Conservation (phyloP, 2,113 vertebrate species). For the Dolichotis patagonum region DNA sequence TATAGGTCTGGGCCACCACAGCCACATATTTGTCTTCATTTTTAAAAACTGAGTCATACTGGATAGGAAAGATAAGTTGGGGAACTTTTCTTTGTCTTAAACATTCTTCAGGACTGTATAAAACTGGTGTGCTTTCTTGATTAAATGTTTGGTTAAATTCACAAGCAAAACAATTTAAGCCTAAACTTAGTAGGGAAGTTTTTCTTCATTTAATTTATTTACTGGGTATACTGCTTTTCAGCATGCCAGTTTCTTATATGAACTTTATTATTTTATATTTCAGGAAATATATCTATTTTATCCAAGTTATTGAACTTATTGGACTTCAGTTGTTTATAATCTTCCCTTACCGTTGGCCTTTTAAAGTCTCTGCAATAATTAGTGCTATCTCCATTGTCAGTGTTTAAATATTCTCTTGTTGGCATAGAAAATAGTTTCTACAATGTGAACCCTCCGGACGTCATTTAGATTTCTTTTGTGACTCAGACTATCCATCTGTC, state of each 20-base stretch:
- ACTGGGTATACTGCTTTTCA: too few species aligned
- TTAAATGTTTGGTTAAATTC: too few species aligned
- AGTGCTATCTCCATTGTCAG: background rate
- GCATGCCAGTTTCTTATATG: too few species aligned
- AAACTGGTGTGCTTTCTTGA: background rate
- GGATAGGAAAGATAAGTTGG: background rate
- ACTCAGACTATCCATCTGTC: background rate
- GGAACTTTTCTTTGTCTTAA: background rate
- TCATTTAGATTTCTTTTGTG: background rate
- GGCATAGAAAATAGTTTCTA: background rate
- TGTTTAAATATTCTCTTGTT: background rate
- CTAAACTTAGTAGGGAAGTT: too few species aligned
- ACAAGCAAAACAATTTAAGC: too few species aligned
- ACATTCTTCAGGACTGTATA: background rate
- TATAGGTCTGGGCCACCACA: background rate
- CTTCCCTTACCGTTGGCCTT: background rate
- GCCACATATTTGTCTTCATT: background rate
- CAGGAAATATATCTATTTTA: background rate
- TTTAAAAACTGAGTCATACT: background rate
- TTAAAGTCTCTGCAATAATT: background rate
- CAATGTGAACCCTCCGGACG: background rate
- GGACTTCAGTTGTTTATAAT: background rate
- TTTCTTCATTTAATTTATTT: too few species aligned
- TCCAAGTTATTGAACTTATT: background rate
- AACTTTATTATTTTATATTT: too few species aligned